Evolutionary conservation across 1,140 invertebrate genomes (phyloP).

Genomic region (Drosophila jambulina): DNA sequence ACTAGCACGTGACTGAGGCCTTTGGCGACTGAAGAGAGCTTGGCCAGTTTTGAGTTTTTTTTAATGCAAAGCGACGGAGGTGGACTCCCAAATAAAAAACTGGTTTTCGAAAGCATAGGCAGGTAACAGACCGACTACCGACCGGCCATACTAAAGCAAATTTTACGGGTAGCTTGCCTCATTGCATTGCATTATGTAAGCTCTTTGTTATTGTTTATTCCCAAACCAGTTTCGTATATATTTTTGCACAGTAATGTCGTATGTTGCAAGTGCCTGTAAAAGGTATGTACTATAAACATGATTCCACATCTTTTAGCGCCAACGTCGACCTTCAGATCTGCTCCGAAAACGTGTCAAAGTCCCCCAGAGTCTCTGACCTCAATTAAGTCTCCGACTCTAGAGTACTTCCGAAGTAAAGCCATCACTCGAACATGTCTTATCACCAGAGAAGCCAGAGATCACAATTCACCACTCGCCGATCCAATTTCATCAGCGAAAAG

Average conservation of each 20-base stretch:
- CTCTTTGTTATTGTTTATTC: conserved; percentile 49
- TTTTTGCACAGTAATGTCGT: conserved; percentile 34
- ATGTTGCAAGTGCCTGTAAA: conserved; percentile 46
- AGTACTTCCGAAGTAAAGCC: conserved; percentile 19
- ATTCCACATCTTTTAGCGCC: conserved; percentile 27
- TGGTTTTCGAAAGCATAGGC: conserved; percentile 46
- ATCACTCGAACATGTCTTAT: conserved; percentile 26
- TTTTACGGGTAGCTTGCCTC: conserved; percentile 40
- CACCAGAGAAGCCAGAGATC: conserved; percentile 16
- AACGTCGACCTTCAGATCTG: conserved; percentile 34
- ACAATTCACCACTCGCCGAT: conserved; percentile 4
- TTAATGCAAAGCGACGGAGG: conserved; percentile 2
- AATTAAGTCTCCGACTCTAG: conserved; percentile 20
- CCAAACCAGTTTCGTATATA: conserved; percentile 40
- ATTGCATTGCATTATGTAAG: conserved; percentile 56
- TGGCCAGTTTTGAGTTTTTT: conserved; percentile 16
- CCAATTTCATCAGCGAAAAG: conserved; percentile 48
- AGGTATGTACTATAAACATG: conserved; percentile 30
- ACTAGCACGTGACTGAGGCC: conserved; percentile 42
- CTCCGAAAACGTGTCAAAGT: conserved; percentile 51
- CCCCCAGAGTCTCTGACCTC: conserved; percentile 36
- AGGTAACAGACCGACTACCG: conserved; percentile 8
- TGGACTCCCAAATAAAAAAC: conserved; percentile 37
- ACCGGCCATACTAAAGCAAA: conserved; percentile 49
- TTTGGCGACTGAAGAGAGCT: conserved; percentile 22